Evolutionary conservation across 2,797 vertebrate species (phyloP), one percentile per base, ranked within the genome.

Genomic region (Peromyscus attwateri): DNA sequence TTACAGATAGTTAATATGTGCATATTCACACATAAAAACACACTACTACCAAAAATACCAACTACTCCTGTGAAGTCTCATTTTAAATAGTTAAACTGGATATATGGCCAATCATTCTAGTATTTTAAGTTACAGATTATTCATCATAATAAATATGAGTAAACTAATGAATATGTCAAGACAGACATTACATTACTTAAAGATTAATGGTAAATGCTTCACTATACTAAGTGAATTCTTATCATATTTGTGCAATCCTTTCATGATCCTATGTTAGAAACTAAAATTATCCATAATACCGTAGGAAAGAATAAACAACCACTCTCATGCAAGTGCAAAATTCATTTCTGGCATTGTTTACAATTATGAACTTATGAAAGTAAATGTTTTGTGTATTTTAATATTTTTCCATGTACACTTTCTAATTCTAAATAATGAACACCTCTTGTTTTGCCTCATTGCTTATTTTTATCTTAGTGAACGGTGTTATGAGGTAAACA

Each of bases 151-250:
- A 87, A 93, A 89, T 37, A 60, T 46, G 34, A 40, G 37, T 80
- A 88, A 68, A 77, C 13, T 88, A 60, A 76, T 64, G 11, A 12
- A 37, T 29, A 2, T 80, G 0, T 5, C 1, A 91, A 79, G 23
- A 81, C 8, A 66, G 29, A 60, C 31, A 87, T n/a, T 68, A 34
- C 12, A 57, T 95, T 16, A 81, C 73, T 79, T 95, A 92, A 46
- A 87, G 27, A 62, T 23, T 92, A 89, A 87, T 84, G 34, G 57
- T 68, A 87, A 71, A 62, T 46, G 64, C 6, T 21, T 95, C 25
- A 91, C 8, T 49, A 25, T 2, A 57, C 11, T 87, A 75, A 95
- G 17, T 71, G 96, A 80, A 91, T 97, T 88, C 43, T 70, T 95
- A 70, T 70, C 23, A 94, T 60, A 80, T 92, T 89, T 34, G 75